Evolutionary conservation across 2,797 vertebrate species (phyloP).

Genomic region (Perodicticus potto): DNA sequence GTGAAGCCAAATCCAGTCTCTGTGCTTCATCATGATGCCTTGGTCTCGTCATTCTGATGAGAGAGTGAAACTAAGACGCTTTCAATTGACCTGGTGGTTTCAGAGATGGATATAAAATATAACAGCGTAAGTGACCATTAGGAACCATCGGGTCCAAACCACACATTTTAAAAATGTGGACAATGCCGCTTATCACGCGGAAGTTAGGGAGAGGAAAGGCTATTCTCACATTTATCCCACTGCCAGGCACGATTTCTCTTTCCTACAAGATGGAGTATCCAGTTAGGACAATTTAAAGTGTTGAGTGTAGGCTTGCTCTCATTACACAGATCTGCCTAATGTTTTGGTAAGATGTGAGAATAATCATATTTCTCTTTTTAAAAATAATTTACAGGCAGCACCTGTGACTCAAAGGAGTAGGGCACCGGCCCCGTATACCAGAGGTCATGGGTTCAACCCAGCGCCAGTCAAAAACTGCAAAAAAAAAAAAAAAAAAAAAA

Average conservation of each 20-base stretch:
- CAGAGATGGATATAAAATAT: conserved; percentile 21
- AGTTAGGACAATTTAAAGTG: background rate
- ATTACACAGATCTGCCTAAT: background rate
- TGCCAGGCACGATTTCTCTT: background rate
- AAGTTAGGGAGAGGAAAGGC: background rate
- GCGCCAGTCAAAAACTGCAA: too few relatives aligned
- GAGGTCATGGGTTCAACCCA: too few relatives aligned
- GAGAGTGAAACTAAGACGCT: conserved; percentile 42
- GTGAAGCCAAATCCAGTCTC: conserved; percentile 32
- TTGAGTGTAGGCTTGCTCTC: background rate
- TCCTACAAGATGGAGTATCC: background rate
- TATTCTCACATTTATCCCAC: background rate
- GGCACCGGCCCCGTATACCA: too few relatives aligned
- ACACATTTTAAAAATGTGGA: conserved; percentile 14
- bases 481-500: too few relatives aligned
- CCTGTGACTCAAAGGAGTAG: too few relatives aligned
- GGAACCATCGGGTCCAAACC: background rate
- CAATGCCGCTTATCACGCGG: background rate
- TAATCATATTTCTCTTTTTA: background rate
- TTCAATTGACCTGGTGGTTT: background rate
- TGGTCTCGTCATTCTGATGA: conserved; percentile 7
- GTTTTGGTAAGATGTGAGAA: background rate
- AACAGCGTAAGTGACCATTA: background rate
- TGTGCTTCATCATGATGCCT: background rate
- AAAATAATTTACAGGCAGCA: background rate